These are phyloP conservation scores for Ceratoteleas bidentatus DNA, from an alignment of 1,140 invertebrate species.

Conservation along the genomic window DNA sequence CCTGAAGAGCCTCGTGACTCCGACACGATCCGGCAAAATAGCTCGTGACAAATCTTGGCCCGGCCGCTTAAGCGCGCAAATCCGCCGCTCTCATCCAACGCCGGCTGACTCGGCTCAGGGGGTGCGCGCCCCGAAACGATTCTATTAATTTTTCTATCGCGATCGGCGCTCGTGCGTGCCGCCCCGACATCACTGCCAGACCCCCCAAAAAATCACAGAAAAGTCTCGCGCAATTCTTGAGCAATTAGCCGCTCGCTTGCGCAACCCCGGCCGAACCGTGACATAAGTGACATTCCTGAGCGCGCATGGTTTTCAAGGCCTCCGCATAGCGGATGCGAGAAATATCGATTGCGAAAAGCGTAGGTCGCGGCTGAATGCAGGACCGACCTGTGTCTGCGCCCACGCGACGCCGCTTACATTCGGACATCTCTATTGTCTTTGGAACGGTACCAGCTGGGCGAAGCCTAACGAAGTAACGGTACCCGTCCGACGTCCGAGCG, in stretches of 20 bases:
- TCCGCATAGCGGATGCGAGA: conserved; percentile 25
- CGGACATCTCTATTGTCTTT: conserved; percentile 73
- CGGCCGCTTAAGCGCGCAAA: conserved; percentile 71
- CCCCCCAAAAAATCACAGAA: neutral
- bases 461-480: conserved; percentile 65
- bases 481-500: conserved; percentile 29
- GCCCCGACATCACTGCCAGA: conserved; percentile 61
- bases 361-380: conserved; percentile 61
- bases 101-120: conserved; percentile 7
- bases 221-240: conserved; percentile 38
- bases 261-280: conserved; percentile 4
- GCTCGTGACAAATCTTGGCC: conserved; percentile 74
- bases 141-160: conserved; percentile 81
- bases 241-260: conserved; percentile 15
- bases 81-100: conserved; percentile 67
- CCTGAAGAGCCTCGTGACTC: conserved; percentile 46
- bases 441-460: conserved; percentile 39
- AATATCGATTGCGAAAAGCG: conserved; percentile 66
- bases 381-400: conserved; percentile 62
- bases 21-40: conserved; percentile 59
- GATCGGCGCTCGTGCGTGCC: conserved; percentile 79
- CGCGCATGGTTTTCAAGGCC: conserved; percentile 53
- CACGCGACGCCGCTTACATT: conserved; percentile 66
- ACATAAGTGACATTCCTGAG: conserved; percentile 52
- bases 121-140: conserved; percentile 72